A percentile compares a stretch with the other conserved stretches of the same genome.
These are phyloP conservation scores for Acromyrmex heyeri DNA, from an alignment of 1,140 invertebrate genomes.

Conservation along the genomic window DNA sequence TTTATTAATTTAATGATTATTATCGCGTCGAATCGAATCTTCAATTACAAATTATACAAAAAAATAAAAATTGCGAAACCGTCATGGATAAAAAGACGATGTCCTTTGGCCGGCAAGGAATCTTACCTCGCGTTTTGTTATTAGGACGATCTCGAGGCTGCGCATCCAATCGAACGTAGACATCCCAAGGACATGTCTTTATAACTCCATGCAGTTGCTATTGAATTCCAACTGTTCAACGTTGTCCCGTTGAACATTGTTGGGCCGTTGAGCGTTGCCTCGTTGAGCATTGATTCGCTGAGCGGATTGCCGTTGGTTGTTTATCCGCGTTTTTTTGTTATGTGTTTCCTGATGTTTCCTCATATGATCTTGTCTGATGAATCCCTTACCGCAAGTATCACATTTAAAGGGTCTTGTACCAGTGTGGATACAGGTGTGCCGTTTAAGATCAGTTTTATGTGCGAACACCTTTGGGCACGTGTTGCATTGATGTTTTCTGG, in stretches of 20 bases:
- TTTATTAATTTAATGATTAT: neutral
- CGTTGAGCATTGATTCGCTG: neutral
- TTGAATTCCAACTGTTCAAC: neutral
- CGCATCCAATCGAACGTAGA: neutral
- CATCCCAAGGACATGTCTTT: neutral
- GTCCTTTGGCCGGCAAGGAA: neutral
- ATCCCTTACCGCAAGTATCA: slow-evolving; percentile 94
- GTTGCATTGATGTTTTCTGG: slow-evolving; percentile 95
- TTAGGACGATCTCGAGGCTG: slow-evolving; percentile 10
- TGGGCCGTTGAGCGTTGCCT: no score
- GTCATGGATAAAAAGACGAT: neutral
- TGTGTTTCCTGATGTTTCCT: slow-evolving; percentile 97
- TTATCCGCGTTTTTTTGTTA: slow-evolving; percentile 84
- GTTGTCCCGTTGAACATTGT: neutral
- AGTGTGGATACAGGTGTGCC: slow-evolving; percentile 95
- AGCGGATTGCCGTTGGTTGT: neutral
- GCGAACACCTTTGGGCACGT: slow-evolving; percentile 96
- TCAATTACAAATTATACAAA: neutral
- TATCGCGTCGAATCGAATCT: neutral
- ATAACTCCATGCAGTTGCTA: neutral
- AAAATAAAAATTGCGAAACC: neutral
- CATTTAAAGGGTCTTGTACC: slow-evolving; percentile 94
- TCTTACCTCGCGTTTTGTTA: slow-evolving; percentile 3
- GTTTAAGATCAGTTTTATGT: slow-evolving; percentile 96
- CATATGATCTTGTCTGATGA: slow-evolving; percentile 98